phyloP scores from a whole-genome alignment of 2,888 invertebrate species.

The Onthophagus sagittarius region DNA sequence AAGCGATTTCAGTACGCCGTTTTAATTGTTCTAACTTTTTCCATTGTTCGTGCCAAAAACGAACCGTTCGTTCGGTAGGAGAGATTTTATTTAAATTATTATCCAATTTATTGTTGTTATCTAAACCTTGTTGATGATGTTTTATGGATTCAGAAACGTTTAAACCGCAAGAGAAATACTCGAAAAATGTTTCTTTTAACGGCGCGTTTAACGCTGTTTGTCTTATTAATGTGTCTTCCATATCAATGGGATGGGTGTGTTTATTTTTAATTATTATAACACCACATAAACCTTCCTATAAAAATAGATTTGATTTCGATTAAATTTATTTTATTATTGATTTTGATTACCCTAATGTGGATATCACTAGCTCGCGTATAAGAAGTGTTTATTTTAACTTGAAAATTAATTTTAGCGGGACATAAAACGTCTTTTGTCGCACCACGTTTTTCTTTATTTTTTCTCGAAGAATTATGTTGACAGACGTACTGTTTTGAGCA shows the following conservation, averaged over 20 bases:
- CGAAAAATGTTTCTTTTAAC: background rate
- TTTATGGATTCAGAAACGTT: background rate
- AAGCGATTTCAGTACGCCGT: background rate
- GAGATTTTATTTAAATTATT: background rate
- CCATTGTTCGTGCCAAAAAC: background rate
- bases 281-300: background rate
- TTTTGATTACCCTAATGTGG: background rate
- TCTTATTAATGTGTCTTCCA: background rate
- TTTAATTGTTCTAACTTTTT: background rate
- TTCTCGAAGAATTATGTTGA: background rate
- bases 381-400: background rate
- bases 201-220: background rate
- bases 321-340: background rate
- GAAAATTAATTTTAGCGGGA: background rate
- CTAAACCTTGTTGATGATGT: background rate
- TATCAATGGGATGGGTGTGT: background rate
- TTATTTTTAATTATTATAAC: background rate
- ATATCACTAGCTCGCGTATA: background rate
- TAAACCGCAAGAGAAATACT: background rate
- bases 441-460: background rate
- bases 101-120: background rate
- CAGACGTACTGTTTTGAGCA: background rate
- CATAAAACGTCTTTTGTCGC: background rate
- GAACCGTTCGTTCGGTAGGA: background rate
- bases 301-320: background rate